Evolutionary conservation across 1,140 invertebrate species (phyloP), one percentile per base, ranked within the genome.

Genomic region (Neuroterus valhalla): DNA sequence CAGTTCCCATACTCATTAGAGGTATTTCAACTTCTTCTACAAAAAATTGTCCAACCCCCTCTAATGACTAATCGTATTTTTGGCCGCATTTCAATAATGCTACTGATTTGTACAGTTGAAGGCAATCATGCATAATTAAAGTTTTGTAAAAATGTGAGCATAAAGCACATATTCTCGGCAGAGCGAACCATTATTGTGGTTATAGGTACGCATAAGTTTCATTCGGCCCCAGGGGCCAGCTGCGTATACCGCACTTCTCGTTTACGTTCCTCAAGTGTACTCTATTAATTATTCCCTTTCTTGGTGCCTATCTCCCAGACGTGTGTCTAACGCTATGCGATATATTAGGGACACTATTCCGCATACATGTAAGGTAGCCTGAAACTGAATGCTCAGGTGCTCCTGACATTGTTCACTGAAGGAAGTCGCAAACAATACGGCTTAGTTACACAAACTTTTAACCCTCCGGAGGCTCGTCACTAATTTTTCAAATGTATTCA

Each of bases 171-270:
- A 5, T 38, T 8, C 31, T 38, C 5, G 31, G 31, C 31, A 38
- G 4, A 38, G 31, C 31, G 3, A 38, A 38, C 6, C 6, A 38
- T 38, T 8, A 38, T 38, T 8, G 31, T 38, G 31, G 31, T 38
- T 38, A 8, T 38, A 38, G 31, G n/a, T n/a, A n/a, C n/a, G 31
- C 31, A 38, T 38, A 38, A 38, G 31, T 79, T 71, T 79, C 78
- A 80, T 67, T 73, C 74, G 75, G 80, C 84, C 82, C 70, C 77
- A 79, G 83, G 81, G 80, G 78, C 80, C 87, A 87, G 85, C 85
- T 87, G 86, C 81, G 79, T 72, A 79, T 81, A 75, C 68, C 78
- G 72, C 72, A 74, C 77, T 74, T 70, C 68, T 70, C 77, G 75
- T 82, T 19, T 66, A 77, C 76, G 73, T 68, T 78, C 75, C 72